A percentile compares a stretch with the other conserved stretches of the same genome.
phyloP scores from a whole-genome alignment of 37 sponge, comb jelly and placozoan species.

The Beroe ovata region DNA sequence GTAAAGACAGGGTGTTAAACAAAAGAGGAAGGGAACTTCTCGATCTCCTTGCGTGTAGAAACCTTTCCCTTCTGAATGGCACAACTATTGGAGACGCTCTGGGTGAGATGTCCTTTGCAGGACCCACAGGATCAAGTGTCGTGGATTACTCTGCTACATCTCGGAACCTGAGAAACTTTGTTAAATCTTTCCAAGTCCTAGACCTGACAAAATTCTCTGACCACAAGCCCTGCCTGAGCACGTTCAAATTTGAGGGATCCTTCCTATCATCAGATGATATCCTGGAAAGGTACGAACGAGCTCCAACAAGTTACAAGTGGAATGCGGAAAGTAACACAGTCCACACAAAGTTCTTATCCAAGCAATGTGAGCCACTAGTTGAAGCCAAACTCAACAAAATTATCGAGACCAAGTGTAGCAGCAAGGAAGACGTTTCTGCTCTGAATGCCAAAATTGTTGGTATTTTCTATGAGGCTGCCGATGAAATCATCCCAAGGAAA shows the following conservation, averaged over 20 bases:
- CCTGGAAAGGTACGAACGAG: not conserved
- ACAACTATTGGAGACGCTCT: not conserved
- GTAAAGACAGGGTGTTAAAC: not conserved
- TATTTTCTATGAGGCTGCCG: not conserved
- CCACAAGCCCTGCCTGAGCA: not conserved
- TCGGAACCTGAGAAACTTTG: not conserved
- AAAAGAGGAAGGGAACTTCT: not conserved
- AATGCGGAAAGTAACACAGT: not conserved
- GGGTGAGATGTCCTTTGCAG: not conserved
- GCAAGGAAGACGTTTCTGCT: not conserved
- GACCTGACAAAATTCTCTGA: not conserved
- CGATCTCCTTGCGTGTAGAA: not conserved
- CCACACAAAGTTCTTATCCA: not conserved
- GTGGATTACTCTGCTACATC: not conserved
- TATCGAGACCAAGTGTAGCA: not conserved
- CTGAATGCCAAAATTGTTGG: not conserved
- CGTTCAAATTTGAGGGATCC: not conserved
- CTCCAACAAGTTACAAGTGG: not conserved
- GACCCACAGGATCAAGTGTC: not conserved
- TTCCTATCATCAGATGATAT: not conserved
- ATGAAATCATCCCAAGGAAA: not conserved
- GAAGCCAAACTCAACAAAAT: not conserved
- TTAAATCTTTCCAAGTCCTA: not conserved
- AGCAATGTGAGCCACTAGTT: not conserved
- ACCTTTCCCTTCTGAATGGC: slow-evolving; percentile 12